Conservation (phyloP, 2,888 invertebrate genomes). For the Zhuqinia jingwanae region DNA sequence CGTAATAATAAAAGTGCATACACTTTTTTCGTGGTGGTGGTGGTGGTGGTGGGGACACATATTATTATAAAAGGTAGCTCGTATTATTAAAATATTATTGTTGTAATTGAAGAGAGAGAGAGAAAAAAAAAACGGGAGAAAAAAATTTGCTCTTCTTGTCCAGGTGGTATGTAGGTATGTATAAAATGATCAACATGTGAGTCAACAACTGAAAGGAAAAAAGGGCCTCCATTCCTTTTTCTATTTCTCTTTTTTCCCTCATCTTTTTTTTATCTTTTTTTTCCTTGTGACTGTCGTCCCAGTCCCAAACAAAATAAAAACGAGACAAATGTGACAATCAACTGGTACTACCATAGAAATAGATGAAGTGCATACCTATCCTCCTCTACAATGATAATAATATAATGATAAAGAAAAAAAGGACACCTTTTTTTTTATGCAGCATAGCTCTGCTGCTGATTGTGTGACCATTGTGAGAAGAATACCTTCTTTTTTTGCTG, state of each 20-base stretch:
- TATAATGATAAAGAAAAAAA: constrained; percentile 33
- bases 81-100: constrained; percentile 34
- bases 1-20: constrained; percentile 30
- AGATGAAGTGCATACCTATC: no score
- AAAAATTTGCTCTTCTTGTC: constrained; percentile 51
- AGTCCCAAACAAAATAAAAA: background rate
- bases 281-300: constrained; percentile 39
- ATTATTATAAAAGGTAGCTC: background rate
- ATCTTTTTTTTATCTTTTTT: no score
- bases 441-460: constrained; percentile 1
- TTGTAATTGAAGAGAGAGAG: constrained; percentile 41
- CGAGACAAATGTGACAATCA: constrained; percentile 66
- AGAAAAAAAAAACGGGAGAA: no score
- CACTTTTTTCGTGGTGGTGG: background rate
- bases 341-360: constrained; percentile 17
- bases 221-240: constrained; percentile 10
- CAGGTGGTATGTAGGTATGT: constrained; percentile 39
- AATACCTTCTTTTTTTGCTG: background rate
- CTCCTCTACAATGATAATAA: constrained; percentile 8
- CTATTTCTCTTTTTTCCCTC: no score
- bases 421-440: background rate
- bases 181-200: no score
- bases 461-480: background rate
- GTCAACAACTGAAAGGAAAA: constrained; percentile 17
- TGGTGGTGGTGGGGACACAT: background rate